Percentiles rank a stretch among this genome's conserved stretches.
Conservation (phyloP, 2,113 vertebrate species). For the Aspidoscelis tigris region DNA sequence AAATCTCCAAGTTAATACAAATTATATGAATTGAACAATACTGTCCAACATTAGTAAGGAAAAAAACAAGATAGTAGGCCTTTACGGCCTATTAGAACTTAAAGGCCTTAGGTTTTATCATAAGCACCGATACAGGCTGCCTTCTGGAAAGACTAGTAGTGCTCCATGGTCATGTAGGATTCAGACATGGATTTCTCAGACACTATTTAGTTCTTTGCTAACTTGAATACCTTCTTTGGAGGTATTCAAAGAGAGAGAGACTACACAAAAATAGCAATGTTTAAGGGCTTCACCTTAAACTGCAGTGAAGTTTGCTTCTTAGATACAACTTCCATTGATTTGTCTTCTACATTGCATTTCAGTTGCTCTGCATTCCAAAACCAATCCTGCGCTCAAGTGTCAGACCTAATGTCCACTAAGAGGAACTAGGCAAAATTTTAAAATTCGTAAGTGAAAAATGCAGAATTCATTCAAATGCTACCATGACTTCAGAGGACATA, state of each 20-base stretch:
- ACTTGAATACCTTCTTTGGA: neutral
- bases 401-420: neutral
- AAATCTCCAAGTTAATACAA: slow-evolving; percentile 31
- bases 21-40: slow-evolving; percentile 16
- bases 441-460: neutral
- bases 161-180: neutral
- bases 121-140: neutral
- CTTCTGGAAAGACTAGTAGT: neutral
- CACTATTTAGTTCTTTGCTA: neutral
- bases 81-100: neutral
- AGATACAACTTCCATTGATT: neutral
- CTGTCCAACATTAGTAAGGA: neutral
- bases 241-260: neutral
- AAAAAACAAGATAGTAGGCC: neutral
- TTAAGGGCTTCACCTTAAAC: neutral
- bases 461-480: neutral
- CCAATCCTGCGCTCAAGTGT: neutral
- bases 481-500: neutral
- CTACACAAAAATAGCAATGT: neutral
- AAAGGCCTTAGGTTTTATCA: neutral
- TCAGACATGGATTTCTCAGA: neutral
- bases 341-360: neutral
- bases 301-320: neutral
- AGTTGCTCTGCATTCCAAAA: neutral
- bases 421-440: neutral